phyloP scores from a whole-genome alignment of 2,113 vertebrate genomes.

The Stigmatopora nigra region DNA sequence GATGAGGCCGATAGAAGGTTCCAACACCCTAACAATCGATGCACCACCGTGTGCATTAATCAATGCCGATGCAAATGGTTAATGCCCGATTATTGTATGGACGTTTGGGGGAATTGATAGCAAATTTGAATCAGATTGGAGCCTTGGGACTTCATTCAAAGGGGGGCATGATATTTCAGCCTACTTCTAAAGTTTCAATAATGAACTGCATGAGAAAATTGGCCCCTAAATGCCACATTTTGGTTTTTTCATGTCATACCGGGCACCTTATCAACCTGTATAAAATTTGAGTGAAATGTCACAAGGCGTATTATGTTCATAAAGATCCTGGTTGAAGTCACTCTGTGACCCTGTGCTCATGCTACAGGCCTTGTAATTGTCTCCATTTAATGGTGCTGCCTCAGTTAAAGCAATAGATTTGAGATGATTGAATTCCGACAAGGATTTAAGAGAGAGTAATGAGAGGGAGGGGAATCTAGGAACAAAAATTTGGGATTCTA shows the following conservation, averaged over 20 bases:
- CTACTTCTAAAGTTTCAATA: not conserved
- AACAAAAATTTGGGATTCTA: not conserved
- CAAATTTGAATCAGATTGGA: slow-evolving; percentile 19
- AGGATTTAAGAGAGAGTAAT: slow-evolving; percentile 5
- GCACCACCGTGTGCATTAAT: slow-evolving; percentile 32
- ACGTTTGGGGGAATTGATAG: slow-evolving; percentile 5
- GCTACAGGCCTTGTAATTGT: slow-evolving; percentile 27
- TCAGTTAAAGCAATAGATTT: slow-evolving; percentile 30
- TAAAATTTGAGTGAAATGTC: slow-evolving; percentile 40
- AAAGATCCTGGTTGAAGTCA: slow-evolving; percentile 21
- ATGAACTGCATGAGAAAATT: slow-evolving; percentile 12
- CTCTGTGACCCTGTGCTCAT: slow-evolving; percentile 22
- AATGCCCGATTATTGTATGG: slow-evolving; percentile 20
- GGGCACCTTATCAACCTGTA: slow-evolving; percentile 18
- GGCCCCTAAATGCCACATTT: slow-evolving; percentile 45
- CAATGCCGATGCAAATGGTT: slow-evolving; percentile 23
- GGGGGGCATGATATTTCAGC: not conserved
- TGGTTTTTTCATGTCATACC: slow-evolving; percentile 33
- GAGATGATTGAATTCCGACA: slow-evolving; percentile 31
- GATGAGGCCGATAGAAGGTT: slow-evolving; percentile 51
- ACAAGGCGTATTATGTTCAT: slow-evolving; percentile 30
- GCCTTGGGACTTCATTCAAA: not conserved
- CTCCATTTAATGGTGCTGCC: slow-evolving; percentile 22
- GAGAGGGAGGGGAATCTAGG: not conserved
- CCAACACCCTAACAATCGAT: slow-evolving; percentile 32